A percentile compares a stretch with the other conserved stretches of the same genome.
These are phyloP conservation scores for Hypocryptadius cinnamomeus DNA, from an alignment of 2,113 vertebrate species.

Conservation along the genomic window DNA sequence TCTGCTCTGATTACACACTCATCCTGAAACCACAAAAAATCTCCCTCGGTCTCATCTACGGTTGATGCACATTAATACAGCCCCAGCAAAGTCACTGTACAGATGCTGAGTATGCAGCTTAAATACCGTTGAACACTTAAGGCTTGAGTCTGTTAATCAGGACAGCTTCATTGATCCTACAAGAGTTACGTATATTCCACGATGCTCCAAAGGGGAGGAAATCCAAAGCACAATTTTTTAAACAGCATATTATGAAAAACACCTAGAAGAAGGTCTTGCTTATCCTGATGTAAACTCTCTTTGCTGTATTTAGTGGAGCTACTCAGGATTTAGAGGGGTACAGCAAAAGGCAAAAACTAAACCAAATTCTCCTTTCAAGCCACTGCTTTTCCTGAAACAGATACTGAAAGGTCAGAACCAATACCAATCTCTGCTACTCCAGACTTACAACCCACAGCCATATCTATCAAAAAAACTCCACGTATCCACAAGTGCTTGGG, in stretches of 20 bases:
- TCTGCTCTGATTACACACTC: neutral
- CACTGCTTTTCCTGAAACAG: neutral
- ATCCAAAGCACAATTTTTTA: neutral
- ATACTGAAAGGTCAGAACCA: neutral
- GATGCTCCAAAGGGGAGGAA: neutral
- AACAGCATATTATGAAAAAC: neutral
- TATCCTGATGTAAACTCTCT: neutral
- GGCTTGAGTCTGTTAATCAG: neutral
- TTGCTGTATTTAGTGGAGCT: neutral
- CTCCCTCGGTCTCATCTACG: neutral
- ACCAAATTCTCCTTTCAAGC: neutral
- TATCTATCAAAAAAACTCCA: neutral
- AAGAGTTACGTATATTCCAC: neutral
- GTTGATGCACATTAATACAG: neutral
- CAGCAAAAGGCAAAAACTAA: neutral
- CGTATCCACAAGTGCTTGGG: neutral
- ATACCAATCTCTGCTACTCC: neutral
- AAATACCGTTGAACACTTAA: neutral
- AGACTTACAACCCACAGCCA: neutral
- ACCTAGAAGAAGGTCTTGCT: neutral
- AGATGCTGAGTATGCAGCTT: neutral
- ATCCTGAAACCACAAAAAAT: slow-evolving; percentile 9
- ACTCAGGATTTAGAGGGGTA: neutral
- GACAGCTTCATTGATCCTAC: neutral
- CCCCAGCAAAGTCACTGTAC: neutral